Evolutionary conservation across 2,888 invertebrate genomes (phyloP), one percentile per base, ranked within the genome.

Genomic region (Nephrocerus scutellatus): DNA sequence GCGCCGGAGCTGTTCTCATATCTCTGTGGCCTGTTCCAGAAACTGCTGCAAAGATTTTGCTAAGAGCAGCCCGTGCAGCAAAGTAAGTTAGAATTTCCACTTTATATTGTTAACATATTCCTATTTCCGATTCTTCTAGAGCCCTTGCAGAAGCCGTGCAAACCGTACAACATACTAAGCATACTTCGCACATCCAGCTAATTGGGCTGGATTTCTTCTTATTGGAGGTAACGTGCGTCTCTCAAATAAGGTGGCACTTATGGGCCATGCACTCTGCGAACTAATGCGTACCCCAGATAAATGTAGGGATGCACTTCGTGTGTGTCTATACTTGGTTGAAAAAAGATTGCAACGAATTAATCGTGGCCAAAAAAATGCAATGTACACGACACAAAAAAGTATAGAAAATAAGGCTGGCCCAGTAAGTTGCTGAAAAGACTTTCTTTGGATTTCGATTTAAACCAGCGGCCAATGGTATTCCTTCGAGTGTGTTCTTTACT

Each of bases 351-450:
- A 95, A 62, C 74, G 96, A 46, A 95, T 96, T 51, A 88, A 91
- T 54, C 76, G 91, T 26, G 93, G 93, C 0, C 91, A 92, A 62
- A 90, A 90, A 68, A 95, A 93, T 60, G 92, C 95, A 2, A 95
- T 96, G 95, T 96, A 95, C 62, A 95, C 95, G 0, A 93, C 93
- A 0, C 91, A 92, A 61, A 87, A 90, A 66, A 92, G 92, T 53
- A 93, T 96, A 34, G 93, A 93, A 65, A 95, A 93, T 67, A 95
- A 93, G 66, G 86, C 87, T 1, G 92, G 92, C 2, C 73, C 77
- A 12, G 82, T 84, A 2, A 75, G 72, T 9, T 93, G 95, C 2
- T 96, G 95, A 95, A 83, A 84, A 58, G 93, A 95, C 60, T 73
- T 96, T 5, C 74, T 96, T 95, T 13, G 95, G 95, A 12, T 96